These are phyloP conservation scores for Hiodon tergisus DNA, from an alignment of 2,113 vertebrate genomes.

Conservation along the genomic window DNA sequence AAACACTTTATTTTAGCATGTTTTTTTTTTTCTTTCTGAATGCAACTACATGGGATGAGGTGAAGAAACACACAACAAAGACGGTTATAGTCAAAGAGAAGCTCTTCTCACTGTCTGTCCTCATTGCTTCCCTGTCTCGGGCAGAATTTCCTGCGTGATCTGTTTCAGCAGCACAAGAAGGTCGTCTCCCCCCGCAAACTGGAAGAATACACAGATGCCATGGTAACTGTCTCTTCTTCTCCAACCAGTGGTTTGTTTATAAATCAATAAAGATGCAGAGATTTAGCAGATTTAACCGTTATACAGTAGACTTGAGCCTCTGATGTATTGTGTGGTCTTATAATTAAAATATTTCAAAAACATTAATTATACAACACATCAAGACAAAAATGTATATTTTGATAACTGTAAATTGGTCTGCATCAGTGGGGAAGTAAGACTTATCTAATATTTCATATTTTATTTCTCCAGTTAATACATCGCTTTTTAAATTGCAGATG, in stretches of 20 bases:
- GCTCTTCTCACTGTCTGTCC: neutral
- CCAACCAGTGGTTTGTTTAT: neutral
- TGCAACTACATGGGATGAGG: too few relatives aligned
- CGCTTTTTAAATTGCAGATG: slow-evolving; percentile 67
- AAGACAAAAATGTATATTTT: neutral
- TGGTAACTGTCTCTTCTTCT: slow-evolving; percentile 64
- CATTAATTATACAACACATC: neutral
- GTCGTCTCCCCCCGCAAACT: slow-evolving; percentile 65
- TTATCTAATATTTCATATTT: too few relatives aligned
- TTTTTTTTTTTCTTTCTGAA: too few relatives aligned
- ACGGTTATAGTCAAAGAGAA: too few relatives aligned
- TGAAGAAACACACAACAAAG: too few relatives aligned
- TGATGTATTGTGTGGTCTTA: neutral
- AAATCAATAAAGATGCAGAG: too few relatives aligned
- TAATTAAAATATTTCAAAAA: neutral
- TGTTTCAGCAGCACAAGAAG: slow-evolving; percentile 76
- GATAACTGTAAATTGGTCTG: too few relatives aligned
- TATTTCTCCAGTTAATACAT: neutral
- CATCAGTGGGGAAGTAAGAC: too few relatives aligned
- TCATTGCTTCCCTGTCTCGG: neutral
- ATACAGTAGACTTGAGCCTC: neutral
- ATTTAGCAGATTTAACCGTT: too few relatives aligned
- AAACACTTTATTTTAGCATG: too few relatives aligned
- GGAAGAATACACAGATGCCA: slow-evolving; percentile 75
- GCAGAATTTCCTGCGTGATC: slow-evolving; percentile 82